Base-by-base conservation (phyloP, 64 coral and sea anemone genomes). In the Actinia tenebrosa region DNA sequence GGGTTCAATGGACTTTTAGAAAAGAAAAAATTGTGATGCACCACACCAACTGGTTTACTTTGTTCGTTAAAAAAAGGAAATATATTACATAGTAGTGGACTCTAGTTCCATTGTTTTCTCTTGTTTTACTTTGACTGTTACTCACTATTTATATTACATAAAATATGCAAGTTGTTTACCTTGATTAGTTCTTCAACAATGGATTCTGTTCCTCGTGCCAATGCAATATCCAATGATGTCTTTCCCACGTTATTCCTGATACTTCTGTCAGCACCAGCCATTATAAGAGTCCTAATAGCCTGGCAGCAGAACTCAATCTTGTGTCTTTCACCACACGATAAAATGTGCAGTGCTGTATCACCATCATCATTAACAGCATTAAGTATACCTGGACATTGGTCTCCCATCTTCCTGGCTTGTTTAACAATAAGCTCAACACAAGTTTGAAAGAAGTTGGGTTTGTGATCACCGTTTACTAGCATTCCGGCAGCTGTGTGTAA, bases 171-270 rank as follows among this genome's bases (percentile, higher is more conserved):
- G 5, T 5, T 66, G 1, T 23, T 60, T 92, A 98, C 96, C 93
- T 84, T 95, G 60, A 98, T 94, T 7, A 98, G 88, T 80, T 98
- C 96, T 43, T 98, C 92, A 16, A 99, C 97, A 66, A 99, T 84
- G 22, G 91, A 80, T 86, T 99, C 92, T 14, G 93, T 87, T 43
- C 97, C 97, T 84, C 87, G 87, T 23, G 88, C 71, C 4, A 99
- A 88, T 25, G 97, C 97, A 45, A 99, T 99, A 58, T 99, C 97
- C 45, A 99, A 85, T 26, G 97, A 87, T 16, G 97, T 99, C 77
- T 99, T 89, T 79, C 97, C 97, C 0, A 95, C 90, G 83, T 99
- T 99, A 78, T 99, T 95, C 60, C 97, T 92, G 16, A 93, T 95
- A 79, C 93, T 99, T 56, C 93, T 95, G 56, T 99, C 97, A 50